Percentiles rank a stretch among this genome's conserved stretches.
Evolutionary conservation across 2,888 invertebrate species (phyloP).

Genomic region (Leptopterna dolabrata): DNA sequence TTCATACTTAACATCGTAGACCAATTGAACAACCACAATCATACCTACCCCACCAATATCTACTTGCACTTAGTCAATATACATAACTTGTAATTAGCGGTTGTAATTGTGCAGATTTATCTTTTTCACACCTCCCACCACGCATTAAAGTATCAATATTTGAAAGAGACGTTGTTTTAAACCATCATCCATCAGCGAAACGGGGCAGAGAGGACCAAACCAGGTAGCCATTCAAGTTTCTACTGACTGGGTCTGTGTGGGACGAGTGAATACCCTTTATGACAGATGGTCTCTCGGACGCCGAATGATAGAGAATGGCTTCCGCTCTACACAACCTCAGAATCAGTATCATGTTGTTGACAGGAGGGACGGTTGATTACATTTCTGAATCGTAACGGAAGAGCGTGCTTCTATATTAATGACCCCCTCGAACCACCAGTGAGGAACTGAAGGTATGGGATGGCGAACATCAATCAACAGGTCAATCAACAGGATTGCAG

Average conservation of each 20-base stretch:
- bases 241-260: neutral
- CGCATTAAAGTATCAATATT: too few species aligned
- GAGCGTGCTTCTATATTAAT: neutral
- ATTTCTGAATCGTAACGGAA: neutral
- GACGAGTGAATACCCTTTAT: neutral
- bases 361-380: constrained; percentile 14
- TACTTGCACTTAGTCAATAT: too few species aligned
- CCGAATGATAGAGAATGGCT: neutral
- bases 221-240: too few species aligned
- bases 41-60: too few species aligned
- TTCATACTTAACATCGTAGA: too few species aligned
- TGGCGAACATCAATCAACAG: neutral
- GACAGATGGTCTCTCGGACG: neutral
- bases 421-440: neutral
- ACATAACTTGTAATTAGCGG: too few species aligned
- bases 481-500: neutral
- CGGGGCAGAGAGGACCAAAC: too few species aligned
- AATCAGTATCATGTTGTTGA: constrained; percentile 22
- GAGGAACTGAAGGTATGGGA: neutral
- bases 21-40: too few species aligned
- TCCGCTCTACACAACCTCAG: neutral
- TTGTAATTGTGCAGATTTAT: too few species aligned
- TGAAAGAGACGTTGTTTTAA: too few species aligned
- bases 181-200: too few species aligned
- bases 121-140: too few species aligned